Evolutionary conservation across 1,140 invertebrate species (phyloP).

Genomic region (Hycleus cichorii): DNA sequence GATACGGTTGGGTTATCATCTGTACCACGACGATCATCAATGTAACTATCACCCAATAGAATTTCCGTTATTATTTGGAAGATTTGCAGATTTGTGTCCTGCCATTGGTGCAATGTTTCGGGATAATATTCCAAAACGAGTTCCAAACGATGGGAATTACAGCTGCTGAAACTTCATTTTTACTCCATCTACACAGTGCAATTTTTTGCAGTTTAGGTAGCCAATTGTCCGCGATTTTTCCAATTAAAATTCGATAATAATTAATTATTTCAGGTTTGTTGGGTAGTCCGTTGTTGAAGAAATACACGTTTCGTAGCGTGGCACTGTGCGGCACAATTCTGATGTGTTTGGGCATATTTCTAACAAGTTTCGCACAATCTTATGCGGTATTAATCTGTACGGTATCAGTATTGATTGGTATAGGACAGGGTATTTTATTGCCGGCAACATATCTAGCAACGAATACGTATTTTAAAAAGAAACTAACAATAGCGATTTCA

Average conservation of each 20-base stretch:
- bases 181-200: slow-evolving; percentile 34
- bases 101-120: slow-evolving; percentile 34
- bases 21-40: slow-evolving; percentile 52
- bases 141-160: slow-evolving; percentile 28
- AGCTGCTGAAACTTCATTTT: slow-evolving; percentile 32
- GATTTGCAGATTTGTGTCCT: slow-evolving; percentile 23
- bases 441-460: slow-evolving; percentile 38
- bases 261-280: slow-evolving; percentile 32
- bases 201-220: slow-evolving; percentile 32
- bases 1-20: slow-evolving; percentile 64
- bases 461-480: slow-evolving; percentile 43
- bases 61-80: background rate
- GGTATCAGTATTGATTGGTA: slow-evolving; percentile 34
- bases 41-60: slow-evolving; percentile 42
- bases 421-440: slow-evolving; percentile 38
- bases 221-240: background rate
- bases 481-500: slow-evolving; percentile 41
- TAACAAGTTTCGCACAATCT: slow-evolving; percentile 31
- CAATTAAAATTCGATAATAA: background rate
- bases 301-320: slow-evolving; percentile 29
- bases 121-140: slow-evolving; percentile 31
- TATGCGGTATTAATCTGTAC: slow-evolving; percentile 32
- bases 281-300: slow-evolving; percentile 36
- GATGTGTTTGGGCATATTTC: slow-evolving; percentile 31
- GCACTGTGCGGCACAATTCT: slow-evolving; percentile 28